Base-by-base conservation (phyloP, 2,113 vertebrate genomes). In the Gasterosteus aculeatus region DNA sequence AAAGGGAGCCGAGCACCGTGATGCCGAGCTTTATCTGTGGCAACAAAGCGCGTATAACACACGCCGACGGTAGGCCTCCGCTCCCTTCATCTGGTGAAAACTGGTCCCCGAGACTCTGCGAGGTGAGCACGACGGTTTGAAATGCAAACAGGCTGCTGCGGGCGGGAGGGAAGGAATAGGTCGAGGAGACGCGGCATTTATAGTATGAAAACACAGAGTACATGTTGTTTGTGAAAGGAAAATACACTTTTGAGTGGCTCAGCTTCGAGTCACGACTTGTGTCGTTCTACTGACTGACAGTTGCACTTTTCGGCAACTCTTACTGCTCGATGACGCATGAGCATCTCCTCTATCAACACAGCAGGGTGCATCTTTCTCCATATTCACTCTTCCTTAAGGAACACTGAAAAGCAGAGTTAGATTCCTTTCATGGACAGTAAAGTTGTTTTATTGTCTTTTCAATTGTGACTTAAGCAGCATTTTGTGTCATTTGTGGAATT, bases 111-210 rank as follows among this genome's bases (percentile, higher is more conserved):
- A 42, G 35, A 39, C 61, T 39, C 26, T 38, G 10, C 54, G n/a
- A 81, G 63, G 39, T 49, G 56, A 85, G 77, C 47, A 29, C 39
- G 38, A 11, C 29, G 22, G 72, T 70, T 83, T 75, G 16, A 85
- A 75, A 77, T 77, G 75, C 51, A 53, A 72, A 78, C 66, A 33
- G 41, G n/a, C 22, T 38, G 39, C 46, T 62, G 10, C 14, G 41
- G 31, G 63, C 63, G 51, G 42, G 38, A 66, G 19, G 53, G 38
- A 42, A 70, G 47, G 59, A 71, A 69, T 68, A 10, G 61, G 9
- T 22, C 69, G 46, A 5, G 69, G 70, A 56, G 39, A 68, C 44
- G 33, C 57, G 60, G 53, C 38, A 41, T 51, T 46, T 16, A 42
- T 19, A 77, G 49, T 15, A 15, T 16, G 49, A 46, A 74, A 18